Evolutionary conservation across 1,140 invertebrate genomes (phyloP).

Genomic region (Neoseiulus cucumeris): DNA sequence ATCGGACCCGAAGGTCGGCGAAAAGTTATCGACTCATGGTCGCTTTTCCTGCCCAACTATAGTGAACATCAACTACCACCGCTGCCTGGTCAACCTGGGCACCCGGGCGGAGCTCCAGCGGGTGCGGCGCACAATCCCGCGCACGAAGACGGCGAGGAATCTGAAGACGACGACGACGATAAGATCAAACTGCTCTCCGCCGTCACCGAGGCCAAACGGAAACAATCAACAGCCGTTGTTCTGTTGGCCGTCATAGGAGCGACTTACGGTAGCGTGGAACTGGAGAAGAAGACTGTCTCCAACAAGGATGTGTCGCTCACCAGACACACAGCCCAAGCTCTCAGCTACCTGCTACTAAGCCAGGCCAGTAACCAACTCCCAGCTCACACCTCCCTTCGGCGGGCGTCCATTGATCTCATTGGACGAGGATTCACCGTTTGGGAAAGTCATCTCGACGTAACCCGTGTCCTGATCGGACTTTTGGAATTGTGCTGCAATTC

Average conservation of each 20-base stretch:
- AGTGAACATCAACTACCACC: constrained; percentile 39
- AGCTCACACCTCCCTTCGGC: constrained; percentile 61
- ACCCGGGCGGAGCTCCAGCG: constrained; percentile 16
- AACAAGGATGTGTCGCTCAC: constrained; percentile 59
- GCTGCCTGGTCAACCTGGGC: constrained; percentile 22
- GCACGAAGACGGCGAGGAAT: constrained; percentile 8
- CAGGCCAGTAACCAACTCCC: constrained; percentile 58
- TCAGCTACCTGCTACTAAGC: constrained; percentile 77
- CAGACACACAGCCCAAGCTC: constrained; percentile 64
- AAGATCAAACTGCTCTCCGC: constrained; percentile 10
- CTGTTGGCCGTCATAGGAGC: constrained; percentile 89
- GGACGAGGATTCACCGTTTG: constrained; percentile 91
- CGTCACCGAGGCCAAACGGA: constrained; percentile 56
- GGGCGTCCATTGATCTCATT: constrained; percentile 88
- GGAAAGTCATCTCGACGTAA: constrained; percentile 94
- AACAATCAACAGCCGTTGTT: constrained; percentile 91
- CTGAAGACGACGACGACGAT: background rate
- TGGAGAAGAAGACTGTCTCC: constrained; percentile 42
- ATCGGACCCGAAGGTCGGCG: constrained; percentile 81
- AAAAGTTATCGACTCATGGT: constrained; percentile 77
- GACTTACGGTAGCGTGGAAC: constrained; percentile 51
- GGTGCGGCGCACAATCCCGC: constrained; percentile 8
- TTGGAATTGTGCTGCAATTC: constrained; percentile 84
- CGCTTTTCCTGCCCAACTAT: constrained; percentile 72
- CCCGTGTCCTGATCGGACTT: constrained; percentile 67